Evolutionary conservation across 2,113 vertebrate genomes (phyloP).

Genomic region (Tenebrosternarchus preto): DNA sequence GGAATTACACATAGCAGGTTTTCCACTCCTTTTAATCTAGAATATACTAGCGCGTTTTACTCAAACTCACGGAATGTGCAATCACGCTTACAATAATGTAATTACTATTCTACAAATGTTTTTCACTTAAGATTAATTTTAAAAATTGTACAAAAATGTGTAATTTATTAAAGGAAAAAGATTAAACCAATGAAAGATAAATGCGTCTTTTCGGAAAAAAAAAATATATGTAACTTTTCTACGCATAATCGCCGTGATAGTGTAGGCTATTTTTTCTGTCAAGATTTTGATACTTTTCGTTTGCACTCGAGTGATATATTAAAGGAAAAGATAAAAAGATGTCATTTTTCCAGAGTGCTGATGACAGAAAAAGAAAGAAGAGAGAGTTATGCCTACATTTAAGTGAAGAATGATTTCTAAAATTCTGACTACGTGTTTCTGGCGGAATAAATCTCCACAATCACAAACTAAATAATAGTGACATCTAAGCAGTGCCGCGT

Average conservation of each 20-base stretch:
- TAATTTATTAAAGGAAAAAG: neutral
- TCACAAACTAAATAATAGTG: neutral
- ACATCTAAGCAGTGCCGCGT: neutral
- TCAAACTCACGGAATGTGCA: too few species aligned
- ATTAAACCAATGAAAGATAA: too few species aligned
- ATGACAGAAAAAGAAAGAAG: neutral
- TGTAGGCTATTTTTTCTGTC: neutral
- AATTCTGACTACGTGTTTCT: neutral
- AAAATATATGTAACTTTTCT: too few species aligned
- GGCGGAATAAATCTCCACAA: conserved; percentile 14
- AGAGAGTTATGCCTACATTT: neutral
- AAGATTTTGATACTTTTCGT: neutral
- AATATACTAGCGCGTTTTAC: too few species aligned
- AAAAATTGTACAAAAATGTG: neutral
- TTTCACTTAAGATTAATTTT: neutral
- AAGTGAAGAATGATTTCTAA: too few species aligned
- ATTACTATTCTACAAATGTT: neutral
- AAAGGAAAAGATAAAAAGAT: neutral
- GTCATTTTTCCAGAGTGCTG: neutral
- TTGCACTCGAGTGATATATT: neutral
- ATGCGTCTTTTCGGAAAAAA: too few species aligned
- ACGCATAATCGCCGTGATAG: too few species aligned
- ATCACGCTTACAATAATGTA: too few species aligned
- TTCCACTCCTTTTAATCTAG: too few species aligned
- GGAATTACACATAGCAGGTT: too few species aligned